Evolutionary conservation across 2,113 vertebrate species (phyloP).

Genomic region (Melanocharis versteri): DNA sequence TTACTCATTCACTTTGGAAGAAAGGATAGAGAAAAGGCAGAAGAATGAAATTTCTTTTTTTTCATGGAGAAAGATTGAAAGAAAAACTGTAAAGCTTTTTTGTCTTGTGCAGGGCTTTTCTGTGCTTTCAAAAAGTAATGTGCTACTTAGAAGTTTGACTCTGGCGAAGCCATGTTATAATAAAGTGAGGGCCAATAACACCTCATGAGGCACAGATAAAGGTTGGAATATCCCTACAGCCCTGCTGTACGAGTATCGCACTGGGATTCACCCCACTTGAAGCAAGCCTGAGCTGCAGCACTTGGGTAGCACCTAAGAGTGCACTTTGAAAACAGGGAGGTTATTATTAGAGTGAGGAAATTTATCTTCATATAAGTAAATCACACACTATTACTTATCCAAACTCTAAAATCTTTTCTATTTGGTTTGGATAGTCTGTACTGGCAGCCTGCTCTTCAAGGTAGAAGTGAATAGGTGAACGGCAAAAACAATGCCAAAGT

Average conservation of each 20-base stretch:
- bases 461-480: background rate
- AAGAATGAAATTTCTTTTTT: background rate
- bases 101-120: background rate
- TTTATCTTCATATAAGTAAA: background rate
- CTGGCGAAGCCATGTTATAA: fast-evolving
- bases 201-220: background rate
- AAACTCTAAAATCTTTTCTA: background rate
- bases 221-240: background rate
- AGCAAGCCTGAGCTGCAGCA: background rate
- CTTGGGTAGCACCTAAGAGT: background rate
- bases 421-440: background rate
- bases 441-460: background rate
- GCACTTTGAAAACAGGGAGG: background rate
- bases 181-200: background rate
- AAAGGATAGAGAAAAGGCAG: background rate
- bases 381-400: background rate
- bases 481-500: background rate
- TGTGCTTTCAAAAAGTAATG: background rate
- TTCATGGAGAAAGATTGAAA: background rate
- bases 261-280: background rate
- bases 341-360: background rate
- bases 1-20: background rate
- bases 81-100: background rate
- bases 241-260: background rate
- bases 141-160: background rate